Conservation (phyloP, 2,113 vertebrate species). For the Pardalotus punctatus region DNA sequence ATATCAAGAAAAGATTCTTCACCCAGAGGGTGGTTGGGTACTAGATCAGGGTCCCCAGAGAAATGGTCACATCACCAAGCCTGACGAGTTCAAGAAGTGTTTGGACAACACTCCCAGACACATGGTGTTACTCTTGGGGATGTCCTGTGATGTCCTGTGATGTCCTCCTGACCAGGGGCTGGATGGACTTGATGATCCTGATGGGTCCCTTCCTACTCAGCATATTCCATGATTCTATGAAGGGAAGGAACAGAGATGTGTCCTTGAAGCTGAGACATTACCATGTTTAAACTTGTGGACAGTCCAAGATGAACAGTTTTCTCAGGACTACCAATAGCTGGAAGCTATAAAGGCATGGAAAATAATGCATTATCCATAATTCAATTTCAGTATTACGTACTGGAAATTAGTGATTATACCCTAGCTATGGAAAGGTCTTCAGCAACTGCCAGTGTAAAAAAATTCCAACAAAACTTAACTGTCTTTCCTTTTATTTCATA, state of each 20-base stretch:
- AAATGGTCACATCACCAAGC: background rate
- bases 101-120: background rate
- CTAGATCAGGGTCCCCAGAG: background rate
- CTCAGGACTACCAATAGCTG: background rate
- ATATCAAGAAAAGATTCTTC: background rate
- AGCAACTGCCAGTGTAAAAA: background rate
- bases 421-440: background rate
- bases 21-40: accelerated
- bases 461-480: background rate
- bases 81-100: background rate
- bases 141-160: too few relatives aligned
- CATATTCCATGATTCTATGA: background rate
- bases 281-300: background rate
- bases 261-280: background rate
- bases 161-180: background rate
- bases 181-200: background rate
- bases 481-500: background rate
- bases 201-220: background rate
- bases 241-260: background rate
- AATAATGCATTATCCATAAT: background rate
- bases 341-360: slow-evolving; percentile 31
- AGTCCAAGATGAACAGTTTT: background rate
- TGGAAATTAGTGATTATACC: slow-evolving; percentile 29
- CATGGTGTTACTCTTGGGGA: background rate
- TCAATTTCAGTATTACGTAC: slow-evolving; percentile 24